phyloP scores from a whole-genome alignment of 2,888 invertebrate species.

The Aphidoletes aphidimyza region DNA sequence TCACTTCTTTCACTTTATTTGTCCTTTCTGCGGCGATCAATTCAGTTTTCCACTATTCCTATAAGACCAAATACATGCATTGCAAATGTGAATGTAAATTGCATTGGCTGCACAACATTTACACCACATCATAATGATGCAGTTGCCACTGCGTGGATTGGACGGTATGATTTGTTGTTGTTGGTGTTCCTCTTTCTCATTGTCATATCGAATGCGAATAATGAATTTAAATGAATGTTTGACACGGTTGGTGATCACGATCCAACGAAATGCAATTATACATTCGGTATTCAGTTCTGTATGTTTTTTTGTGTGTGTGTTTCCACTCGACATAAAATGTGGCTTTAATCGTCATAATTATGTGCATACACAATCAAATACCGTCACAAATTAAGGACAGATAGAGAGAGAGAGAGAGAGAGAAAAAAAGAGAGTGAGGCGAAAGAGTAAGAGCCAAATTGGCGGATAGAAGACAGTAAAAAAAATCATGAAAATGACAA shows the following conservation, averaged over 20 bases:
- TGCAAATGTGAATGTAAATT: too few species aligned
- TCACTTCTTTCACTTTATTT: not conserved
- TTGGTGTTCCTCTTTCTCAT: conserved; percentile 26
- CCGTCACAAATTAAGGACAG: conserved; percentile 13
- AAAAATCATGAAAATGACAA: not conserved
- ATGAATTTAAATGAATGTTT: conserved; percentile 51
- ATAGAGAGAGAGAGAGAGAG: not conserved
- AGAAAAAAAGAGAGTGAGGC: not conserved
- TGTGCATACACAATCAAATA: conserved; percentile 12
- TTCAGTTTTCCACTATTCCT: not conserved
- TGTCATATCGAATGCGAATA: conserved; percentile 43
- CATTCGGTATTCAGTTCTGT: not conserved
- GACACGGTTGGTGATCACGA: conserved; percentile 47
- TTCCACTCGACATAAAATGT: conserved; percentile 34
- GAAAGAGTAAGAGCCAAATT: too few species aligned
- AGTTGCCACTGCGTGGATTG: not conserved
- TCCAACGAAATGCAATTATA: conserved; percentile 51
- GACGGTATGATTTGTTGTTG: conserved; percentile 4
- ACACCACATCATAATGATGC: not conserved
- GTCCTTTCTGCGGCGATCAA: too few species aligned
- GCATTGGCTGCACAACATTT: not conserved
- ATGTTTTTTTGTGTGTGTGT: not conserved
- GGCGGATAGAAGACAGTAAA: too few species aligned
- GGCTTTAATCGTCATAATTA: conserved; percentile 42
- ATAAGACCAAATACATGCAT: not conserved